phyloP scores from a whole-genome alignment of 2,888 invertebrate species.

The Diachrysia chrysitis region DNA sequence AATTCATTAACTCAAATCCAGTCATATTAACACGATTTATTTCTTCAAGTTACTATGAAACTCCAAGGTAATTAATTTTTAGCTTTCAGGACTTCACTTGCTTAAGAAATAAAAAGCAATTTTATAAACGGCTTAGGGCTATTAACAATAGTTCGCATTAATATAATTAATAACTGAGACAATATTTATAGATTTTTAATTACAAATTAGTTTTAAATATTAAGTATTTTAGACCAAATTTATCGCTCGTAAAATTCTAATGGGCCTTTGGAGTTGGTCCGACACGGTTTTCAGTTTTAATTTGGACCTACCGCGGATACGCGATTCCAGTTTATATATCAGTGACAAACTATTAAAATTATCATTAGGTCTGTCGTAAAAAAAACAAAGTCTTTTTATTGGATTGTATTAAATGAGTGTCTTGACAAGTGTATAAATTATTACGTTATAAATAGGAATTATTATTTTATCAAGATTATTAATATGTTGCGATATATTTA shows the following conservation, averaged over 20 bases:
- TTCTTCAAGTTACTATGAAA: no score
- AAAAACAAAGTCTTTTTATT: constrained; percentile 31
- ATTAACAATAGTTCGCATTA: not conserved
- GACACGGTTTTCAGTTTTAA: constrained; percentile 18
- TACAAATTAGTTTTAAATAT: constrained; percentile 29
- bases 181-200: constrained; percentile 22
- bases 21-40: no score
- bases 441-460: not conserved
- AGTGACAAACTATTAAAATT: constrained; percentile 48
- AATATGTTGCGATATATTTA: not conserved
- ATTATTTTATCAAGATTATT: not conserved
- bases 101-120: not conserved
- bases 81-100: not conserved
- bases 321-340: constrained; percentile 35
- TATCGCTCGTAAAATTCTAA: constrained; percentile 49
- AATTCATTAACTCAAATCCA: no score
- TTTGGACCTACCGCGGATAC: constrained; percentile 52
- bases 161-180: not conserved
- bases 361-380: constrained; percentile 37
- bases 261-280: constrained; percentile 17
- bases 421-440: not conserved
- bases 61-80: no score
- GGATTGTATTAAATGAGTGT: constrained; percentile 14
- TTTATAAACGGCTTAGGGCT: not conserved
- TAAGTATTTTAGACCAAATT: constrained; percentile 42